Evolutionary conservation across 92 coral and sea anemone genomes (phyloP).

Genomic region (Siderastrea radians): DNA sequence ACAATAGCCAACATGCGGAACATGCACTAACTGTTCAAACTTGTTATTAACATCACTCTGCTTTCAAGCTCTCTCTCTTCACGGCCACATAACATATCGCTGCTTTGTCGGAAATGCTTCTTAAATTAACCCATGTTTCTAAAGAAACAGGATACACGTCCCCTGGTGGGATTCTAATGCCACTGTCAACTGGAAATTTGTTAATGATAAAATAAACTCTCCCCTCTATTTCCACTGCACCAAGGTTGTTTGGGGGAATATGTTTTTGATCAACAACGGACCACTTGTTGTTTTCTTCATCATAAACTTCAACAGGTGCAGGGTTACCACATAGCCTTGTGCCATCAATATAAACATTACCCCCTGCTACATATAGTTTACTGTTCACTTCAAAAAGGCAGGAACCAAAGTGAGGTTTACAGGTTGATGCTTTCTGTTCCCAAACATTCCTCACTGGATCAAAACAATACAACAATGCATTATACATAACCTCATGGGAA

Average conservation of each 20-base stretch:
- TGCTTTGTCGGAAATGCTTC: background rate
- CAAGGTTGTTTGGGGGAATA: conserved; percentile 4
- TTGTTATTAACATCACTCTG: background rate
- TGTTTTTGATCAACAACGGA: background rate
- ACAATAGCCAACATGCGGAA: too few relatives aligned
- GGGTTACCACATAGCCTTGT: background rate
- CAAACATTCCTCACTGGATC: conserved; percentile 3
- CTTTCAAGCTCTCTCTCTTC: background rate
- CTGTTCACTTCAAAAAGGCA: conserved; percentile 2
- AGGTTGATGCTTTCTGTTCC: background rate
- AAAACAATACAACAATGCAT: background rate
- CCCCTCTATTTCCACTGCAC: conserved; percentile 11
- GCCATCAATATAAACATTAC: background rate
- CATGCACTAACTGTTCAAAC: too few relatives aligned
- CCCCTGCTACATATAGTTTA: conserved; percentile 9
- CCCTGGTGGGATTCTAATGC: background rate
- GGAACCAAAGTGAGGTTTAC: conserved; percentile 7
- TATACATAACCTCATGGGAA: background rate
- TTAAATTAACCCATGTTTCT: background rate
- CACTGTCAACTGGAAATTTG: conserved; percentile 13
- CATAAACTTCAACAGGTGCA: conserved; percentile 10
- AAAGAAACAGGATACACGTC: background rate
- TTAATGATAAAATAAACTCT: conserved; percentile 8
- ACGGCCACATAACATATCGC: background rate
- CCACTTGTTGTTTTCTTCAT: conserved; percentile 1